Evolutionary conservation across 2,113 vertebrate species (phyloP), one percentile per base, ranked within the genome.

Genomic region (Indri indri): DNA sequence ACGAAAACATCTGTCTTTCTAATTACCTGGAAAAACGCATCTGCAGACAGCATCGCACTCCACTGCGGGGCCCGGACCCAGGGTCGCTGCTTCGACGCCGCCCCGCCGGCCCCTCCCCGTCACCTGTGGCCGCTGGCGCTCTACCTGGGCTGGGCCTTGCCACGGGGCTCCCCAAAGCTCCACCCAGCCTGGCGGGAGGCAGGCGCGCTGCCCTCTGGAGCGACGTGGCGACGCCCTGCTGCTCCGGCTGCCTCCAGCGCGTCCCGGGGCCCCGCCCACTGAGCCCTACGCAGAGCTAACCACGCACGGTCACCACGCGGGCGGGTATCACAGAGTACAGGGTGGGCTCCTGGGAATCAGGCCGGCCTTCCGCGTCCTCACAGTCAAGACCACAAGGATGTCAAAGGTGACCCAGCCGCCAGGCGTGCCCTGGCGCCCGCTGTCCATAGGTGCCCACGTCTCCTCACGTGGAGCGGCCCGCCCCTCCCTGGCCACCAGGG

Each of bases 1-100:
- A 5, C 1, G 12, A 23, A 8, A 22, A n/a, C 9, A 17, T 30
- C 1, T 0, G 47, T 4, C 27, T 7, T 2, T 13, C n/a, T 61
- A 47, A 57, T 17, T 54, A 45, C 18, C n/a, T 20, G 18, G 65
- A n/a, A 11, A 61, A 37, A 17, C 40, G 68, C 13, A 22, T 18
- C 34, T 9, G 8, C n/a, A 59, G 47, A n/a, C 7, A 27, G 32
- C 14, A 11, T 12, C 2, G 1, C 45, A n/a, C 23, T 18, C 13
- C 9, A 4, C 4, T 18, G 37, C 10, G 32, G 23, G 30, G 45
- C 3, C 54, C 11, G 47, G 54, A 42, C 42, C 18, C 34, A 8
- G 5, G 20, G 25, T 8, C 16, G 5, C 5, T 27, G 37, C 40
- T 9, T 2, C 4, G 16, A 27, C 8, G 34, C 9, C 6, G 6